Percentiles rank a stretch among this genome's conserved stretches.
phyloP scores from a whole-genome alignment of 2,888 invertebrate genomes.

The Drosophila pegasa region DNA sequence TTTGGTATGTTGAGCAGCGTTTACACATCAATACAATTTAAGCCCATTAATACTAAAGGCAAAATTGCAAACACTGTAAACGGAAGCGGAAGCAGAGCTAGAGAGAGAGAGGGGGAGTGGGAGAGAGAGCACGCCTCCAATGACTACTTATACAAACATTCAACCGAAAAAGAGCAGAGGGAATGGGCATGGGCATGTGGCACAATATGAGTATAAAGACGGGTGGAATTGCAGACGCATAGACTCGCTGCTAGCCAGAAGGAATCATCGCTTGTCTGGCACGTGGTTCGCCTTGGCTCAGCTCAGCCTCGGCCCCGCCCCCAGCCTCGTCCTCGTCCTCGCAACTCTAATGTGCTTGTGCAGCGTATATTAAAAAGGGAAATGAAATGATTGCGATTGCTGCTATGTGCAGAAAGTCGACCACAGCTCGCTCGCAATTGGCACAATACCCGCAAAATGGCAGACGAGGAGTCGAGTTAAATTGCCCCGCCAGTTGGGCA shows the following conservation, averaged over 20 bases:
- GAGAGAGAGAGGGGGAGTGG: not conserved
- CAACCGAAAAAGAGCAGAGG: constrained; percentile 68
- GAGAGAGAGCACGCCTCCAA: constrained; percentile 60
- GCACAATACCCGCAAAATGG: constrained; percentile 71
- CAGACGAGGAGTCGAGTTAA: constrained; percentile 59
- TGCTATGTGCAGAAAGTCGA: constrained; percentile 47
- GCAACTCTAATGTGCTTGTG: constrained; percentile 71
- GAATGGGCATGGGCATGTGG: constrained; percentile 35
- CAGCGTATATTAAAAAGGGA: constrained; percentile 81
- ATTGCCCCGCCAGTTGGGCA: constrained; percentile 72
- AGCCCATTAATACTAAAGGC: constrained; percentile 77
- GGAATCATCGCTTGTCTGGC: constrained; percentile 65
- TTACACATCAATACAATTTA: constrained; percentile 77
- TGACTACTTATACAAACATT: constrained; percentile 74
- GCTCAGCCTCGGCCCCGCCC: not conserved
- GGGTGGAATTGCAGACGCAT: constrained; percentile 11
- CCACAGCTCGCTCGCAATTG: constrained; percentile 60
- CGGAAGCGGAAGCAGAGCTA: constrained; percentile 76
- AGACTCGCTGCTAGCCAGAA: constrained; percentile 16
- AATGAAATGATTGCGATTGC: constrained; percentile 81
- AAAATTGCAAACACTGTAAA: constrained; percentile 79
- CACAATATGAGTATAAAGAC: constrained; percentile 12
- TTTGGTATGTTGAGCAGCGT: constrained; percentile 57
- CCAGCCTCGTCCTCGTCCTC: not conserved
- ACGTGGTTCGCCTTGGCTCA: constrained; percentile 61